Conservation (phyloP, 1,140 invertebrate species). For the Pygmarrhopalites habei region DNA sequence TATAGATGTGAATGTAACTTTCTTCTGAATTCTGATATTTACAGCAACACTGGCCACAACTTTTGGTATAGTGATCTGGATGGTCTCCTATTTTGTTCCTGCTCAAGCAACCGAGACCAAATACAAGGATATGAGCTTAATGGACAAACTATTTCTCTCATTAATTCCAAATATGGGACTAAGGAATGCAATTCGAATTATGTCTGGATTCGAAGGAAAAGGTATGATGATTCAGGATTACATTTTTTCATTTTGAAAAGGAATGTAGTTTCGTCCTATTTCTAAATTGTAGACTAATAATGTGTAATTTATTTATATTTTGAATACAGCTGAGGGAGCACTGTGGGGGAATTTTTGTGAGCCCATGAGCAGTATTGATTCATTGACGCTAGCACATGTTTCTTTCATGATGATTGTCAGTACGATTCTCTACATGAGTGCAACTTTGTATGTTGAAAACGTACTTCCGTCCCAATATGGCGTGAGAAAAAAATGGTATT, state of each 20-base stretch:
- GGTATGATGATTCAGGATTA: conserved; percentile 13
- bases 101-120: conserved; percentile 7
- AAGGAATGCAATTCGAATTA: conserved; percentile 29
- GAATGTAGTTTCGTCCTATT: no score
- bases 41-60: conserved; percentile 33
- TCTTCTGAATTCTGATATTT: conserved; percentile 8
- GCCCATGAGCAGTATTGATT: conserved; percentile 47
- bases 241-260: no score
- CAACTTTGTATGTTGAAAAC: conserved; percentile 60
- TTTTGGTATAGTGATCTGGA: conserved; percentile 33
- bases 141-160: conserved; percentile 19
- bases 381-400: conserved; percentile 46
- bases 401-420: conserved; percentile 46
- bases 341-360: conserved; percentile 50
- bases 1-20: not conserved
- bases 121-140: conserved; percentile 14
- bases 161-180: conserved; percentile 34
- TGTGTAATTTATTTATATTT: not conserved
- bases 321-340: conserved; percentile 46
- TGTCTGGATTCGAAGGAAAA: conserved; percentile 34
- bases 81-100: conserved; percentile 23
- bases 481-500: conserved; percentile 65
- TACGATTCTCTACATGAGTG: conserved; percentile 42
- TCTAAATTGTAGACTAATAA: no score
- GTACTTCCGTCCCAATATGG: conserved; percentile 65